Conservation (phyloP, 2,888 invertebrate species). For the Halictus ligatus region DNA sequence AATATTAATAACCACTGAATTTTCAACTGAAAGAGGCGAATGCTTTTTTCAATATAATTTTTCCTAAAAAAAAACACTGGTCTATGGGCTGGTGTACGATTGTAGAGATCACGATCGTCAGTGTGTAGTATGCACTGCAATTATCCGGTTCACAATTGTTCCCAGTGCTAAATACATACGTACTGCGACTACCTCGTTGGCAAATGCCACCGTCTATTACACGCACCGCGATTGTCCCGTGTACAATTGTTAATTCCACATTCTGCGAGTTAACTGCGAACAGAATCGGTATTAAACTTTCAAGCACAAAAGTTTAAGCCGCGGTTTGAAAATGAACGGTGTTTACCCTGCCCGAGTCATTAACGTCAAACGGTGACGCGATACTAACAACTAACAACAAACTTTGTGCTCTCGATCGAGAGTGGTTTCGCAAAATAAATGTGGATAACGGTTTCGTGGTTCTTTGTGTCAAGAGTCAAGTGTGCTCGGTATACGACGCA, state of each 20-base stretch:
- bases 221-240: neutral
- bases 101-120: neutral
- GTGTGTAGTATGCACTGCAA: neutral
- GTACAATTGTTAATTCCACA: constrained; percentile 8
- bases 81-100: too few species aligned
- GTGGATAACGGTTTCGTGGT: neutral
- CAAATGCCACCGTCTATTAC: neutral
- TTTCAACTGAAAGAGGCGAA: neutral
- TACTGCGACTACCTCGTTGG: neutral
- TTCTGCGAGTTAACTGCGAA: neutral
- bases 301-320: neutral
- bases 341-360: neutral
- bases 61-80: neutral
- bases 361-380: neutral
- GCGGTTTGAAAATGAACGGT: neutral
- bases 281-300: neutral
- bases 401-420: neutral
- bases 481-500: neutral
- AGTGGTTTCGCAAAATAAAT: neutral
- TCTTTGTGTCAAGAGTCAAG: neutral
- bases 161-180: neutral
- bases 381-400: neutral
- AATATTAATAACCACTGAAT: neutral
- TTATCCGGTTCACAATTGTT: neutral
- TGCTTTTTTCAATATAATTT: neutral